Evolutionary conservation across 2,797 vertebrate species (phyloP).

Genomic region (Scolopax bukidnonensis): DNA sequence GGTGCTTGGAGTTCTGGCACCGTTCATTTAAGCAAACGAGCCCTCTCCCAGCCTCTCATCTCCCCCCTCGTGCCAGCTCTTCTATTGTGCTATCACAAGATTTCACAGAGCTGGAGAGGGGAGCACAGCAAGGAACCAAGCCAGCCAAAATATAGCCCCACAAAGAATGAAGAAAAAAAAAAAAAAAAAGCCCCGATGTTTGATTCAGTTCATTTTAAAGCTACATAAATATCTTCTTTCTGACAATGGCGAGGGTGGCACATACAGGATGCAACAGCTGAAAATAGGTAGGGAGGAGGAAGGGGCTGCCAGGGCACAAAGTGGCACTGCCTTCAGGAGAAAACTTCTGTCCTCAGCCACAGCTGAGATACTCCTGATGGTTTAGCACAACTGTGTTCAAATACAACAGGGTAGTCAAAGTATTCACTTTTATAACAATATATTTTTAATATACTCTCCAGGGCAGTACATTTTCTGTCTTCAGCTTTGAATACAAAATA

Average conservation of each 20-base stretch:
- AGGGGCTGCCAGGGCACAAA: not conserved
- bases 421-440: not conserved
- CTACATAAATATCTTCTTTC: not conserved
- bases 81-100: constrained; percentile 1
- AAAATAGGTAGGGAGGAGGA: not conserved
- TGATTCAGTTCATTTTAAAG: not conserved
- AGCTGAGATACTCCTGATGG: not conserved
- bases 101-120: not conserved
- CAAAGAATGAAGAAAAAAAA: not conserved
- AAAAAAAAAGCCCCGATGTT: not conserved
- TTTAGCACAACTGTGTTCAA: not conserved
- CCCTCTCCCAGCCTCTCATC: not conserved
- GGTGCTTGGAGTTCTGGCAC: not conserved
- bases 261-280: not conserved
- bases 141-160: not conserved
- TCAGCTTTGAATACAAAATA: constrained; percentile 6
- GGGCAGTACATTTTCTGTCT: not conserved
- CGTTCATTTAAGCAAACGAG: fast-evolving
- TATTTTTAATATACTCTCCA: constrained; percentile 19
- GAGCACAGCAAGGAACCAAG: not conserved
- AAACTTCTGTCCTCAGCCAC: not conserved
- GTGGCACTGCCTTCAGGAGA: not conserved
- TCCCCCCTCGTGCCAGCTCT: not conserved
- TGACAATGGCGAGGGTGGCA: not conserved
- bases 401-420: not conserved